Conservation (phyloP, 37 sponge, comb jelly and placozoan genomes). For the Eunapius fragilis region DNA sequence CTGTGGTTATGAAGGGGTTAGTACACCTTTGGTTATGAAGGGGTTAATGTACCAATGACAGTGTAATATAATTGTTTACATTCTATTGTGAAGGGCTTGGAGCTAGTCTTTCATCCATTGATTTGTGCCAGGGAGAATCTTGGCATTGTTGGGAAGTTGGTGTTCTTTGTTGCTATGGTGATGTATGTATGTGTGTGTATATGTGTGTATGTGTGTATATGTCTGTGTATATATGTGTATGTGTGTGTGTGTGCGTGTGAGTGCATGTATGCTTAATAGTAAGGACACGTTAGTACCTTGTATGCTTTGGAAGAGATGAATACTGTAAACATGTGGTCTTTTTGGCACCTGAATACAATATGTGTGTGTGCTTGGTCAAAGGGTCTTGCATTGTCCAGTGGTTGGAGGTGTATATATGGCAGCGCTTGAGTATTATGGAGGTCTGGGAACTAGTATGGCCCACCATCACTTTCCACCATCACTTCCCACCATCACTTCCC, state of each 20-base stretch:
- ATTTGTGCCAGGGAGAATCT: not conserved
- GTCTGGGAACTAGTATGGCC: no score
- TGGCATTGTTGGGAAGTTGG: not conserved
- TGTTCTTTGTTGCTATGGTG: not conserved
- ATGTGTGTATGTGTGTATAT: not conserved
- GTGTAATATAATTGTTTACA: no score
- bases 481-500: no score
- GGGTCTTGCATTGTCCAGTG: not conserved
- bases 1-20: not conserved
- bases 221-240: no score
- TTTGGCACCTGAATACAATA: not conserved
- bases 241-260: no score
- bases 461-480: no score
- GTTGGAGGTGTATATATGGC: no score
- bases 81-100: not conserved
- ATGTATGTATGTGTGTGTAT: not conserved
- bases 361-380: not conserved
- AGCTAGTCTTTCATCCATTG: not conserved
- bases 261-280: no score
- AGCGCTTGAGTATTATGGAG: no score
- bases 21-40: not conserved
- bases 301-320: no score
- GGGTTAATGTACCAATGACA: not conserved
- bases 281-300: not conserved
- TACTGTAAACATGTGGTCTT: not conserved